Evolutionary conservation across 2,797 vertebrate genomes (phyloP), one percentile per base, ranked within the genome.

Genomic region (Pseudotriccus pelzelni): DNA sequence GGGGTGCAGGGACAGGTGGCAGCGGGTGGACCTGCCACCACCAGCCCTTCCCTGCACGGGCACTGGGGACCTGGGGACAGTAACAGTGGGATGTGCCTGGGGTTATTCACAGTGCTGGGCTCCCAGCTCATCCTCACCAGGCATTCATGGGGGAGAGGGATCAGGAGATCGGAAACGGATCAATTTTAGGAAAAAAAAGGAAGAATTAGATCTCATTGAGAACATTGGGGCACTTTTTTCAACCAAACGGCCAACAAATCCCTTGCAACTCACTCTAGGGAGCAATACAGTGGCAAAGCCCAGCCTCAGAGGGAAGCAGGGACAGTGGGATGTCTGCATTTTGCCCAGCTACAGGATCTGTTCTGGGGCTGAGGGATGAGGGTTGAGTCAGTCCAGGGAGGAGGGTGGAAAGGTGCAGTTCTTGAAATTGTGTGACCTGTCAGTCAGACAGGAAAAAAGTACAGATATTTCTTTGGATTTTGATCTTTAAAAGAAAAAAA

Each of bases 151-250:
- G 12, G 10, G 18, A 56, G 18, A 53, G 2, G 21, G 34, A 17
- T 1, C 16, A 21, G 34, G 32, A 75, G 39, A 53, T 56, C 18
- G n/a, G 4, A 28, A 69, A 73, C 0, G 0, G 12, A 6, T 19
- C 0, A 8, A 28, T 66, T 76, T 89, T 23, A 50, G 17, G 53
- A 23, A 6, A 2, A 12, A 73, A 79, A 49, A 4, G 1, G 9
- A 58, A 66, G 17, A 55, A 86, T 44, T 15, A 14, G 2, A 28
- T 12, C 24, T 24, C 13, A 12, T 14, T 10, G 14, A 37, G 50
- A 36, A 12, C 10, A 16, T 0, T 0, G 3, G 2, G 10, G 12
- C 6, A 0, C 1, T 24, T 36, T 34, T 30, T 66, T 58, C 32
- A 41, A 15, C 7, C 2, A 9, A 37, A 66, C 60, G 1, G 2